Percentiles rank a stretch among this genome's conserved stretches.
These are phyloP conservation scores for Chionomys nivalis DNA, from an alignment of 2,113 vertebrate species.

Conservation along the genomic window DNA sequence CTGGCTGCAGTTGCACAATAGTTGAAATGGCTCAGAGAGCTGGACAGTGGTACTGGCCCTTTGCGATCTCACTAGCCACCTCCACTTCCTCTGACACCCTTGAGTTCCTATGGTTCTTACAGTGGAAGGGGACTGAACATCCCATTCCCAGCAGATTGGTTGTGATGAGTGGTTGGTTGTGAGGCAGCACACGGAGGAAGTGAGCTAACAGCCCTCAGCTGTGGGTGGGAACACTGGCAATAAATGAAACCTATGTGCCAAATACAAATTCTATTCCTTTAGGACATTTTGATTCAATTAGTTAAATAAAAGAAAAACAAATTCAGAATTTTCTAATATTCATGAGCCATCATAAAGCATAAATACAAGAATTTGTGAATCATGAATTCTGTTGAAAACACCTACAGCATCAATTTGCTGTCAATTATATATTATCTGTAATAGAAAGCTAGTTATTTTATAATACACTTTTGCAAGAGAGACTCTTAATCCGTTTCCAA, in stretches of 20 bases:
- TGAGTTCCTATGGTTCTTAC: not conserved
- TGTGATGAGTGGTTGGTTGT: not conserved
- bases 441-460: not conserved
- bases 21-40: not conserved
- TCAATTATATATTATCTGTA: not conserved
- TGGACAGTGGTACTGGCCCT: not conserved
- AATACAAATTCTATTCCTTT: not conserved
- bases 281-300: not conserved
- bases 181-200: not conserved
- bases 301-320: not conserved
- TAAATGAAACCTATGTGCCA: not conserved
- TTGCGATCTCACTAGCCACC: not conserved
- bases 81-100: not conserved
- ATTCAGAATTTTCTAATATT: not conserved
- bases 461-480: not conserved
- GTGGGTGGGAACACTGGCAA: fast-evolving
- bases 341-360: not conserved
- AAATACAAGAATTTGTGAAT: not conserved
- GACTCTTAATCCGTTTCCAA: not conserved
- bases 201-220: not conserved
- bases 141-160: not conserved
- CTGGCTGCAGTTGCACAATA: fast-evolving
- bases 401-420: not conserved
- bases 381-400: not conserved
- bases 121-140: not conserved